Evolutionary conservation across 92 coral and sea anemone species (phyloP), one percentile per base, ranked within the genome.

Genomic region (Bergia puertoricense): DNA sequence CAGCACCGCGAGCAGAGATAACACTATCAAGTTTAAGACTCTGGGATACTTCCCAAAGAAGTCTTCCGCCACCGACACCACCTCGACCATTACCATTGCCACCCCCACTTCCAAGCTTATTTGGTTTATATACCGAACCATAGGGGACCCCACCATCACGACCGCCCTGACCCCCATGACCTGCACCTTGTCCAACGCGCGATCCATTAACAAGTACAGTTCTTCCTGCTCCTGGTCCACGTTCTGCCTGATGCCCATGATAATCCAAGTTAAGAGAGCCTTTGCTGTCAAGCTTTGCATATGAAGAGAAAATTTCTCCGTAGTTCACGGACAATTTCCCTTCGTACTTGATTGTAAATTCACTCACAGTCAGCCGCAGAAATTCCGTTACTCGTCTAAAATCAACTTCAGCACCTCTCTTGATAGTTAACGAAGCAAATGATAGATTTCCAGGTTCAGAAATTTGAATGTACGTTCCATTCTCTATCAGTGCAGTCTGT

Each of bases 361-460:
- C 89, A 80, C 91, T 90, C 20, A 89, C 83, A 50, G 91, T 88
- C 48, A 92, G 86, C 42, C 91, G 90, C 50, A 92, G 81, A 73
- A 88, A 92, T 20, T 90, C 93, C 5, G 86, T 88, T 37, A 90
- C 82, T 23, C 85, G 84, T 66, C 89, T 89, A 44, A 92, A 90
- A 90, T 92, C 89, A 1, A 92, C 85, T 67, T 77, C 79, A 38
- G 92, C 90, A 46, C 81, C 66, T 71, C 85, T 89, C 66, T 92
- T 92, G 44, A 92, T 89, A 8, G 88, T 86, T 13, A 92, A 77
- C 7, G 88, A 86, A 56, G 95, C 89, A 85, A 90, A 85, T 23
- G 95, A 90, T 41, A 92, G 84, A 74, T 92, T 92, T n/a, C 95
- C 95, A 76, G 91, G 92, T 80, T 90, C 82, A 42, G 95, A 92